These are phyloP conservation scores for Pipa parva DNA, from an alignment of 2,113 vertebrate species.

Conservation along the genomic window DNA sequence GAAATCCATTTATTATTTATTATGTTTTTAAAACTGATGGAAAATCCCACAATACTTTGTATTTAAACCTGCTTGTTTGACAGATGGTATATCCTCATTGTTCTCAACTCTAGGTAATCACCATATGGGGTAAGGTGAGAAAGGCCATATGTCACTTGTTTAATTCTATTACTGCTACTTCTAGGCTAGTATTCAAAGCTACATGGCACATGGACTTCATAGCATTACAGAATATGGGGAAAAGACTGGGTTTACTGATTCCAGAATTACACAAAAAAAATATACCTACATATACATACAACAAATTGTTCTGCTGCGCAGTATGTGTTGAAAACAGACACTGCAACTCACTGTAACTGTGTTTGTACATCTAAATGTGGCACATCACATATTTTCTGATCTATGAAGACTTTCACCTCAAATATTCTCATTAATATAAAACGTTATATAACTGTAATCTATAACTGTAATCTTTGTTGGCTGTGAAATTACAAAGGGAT, in stretches of 20 bases:
- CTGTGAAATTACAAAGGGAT: too few relatives aligned
- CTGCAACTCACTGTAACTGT: too few relatives aligned
- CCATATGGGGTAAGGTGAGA: slow-evolving; percentile 39
- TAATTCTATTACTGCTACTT: slow-evolving; percentile 31
- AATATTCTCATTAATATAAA: too few relatives aligned
- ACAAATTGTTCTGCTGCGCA: too few relatives aligned
- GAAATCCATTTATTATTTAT: background rate
- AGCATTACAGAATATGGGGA: background rate
- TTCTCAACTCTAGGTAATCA: background rate
- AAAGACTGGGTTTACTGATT: background rate
- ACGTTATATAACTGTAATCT: too few relatives aligned
- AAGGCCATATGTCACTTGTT: slow-evolving; percentile 32
- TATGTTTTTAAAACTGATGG: background rate
- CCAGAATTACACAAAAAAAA: background rate
- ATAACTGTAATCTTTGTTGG: too few relatives aligned
- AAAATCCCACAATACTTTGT: background rate
- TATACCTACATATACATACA: too few relatives aligned
- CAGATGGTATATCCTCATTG: slow-evolving; percentile 31
- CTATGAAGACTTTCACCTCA: too few relatives aligned
- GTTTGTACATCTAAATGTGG: too few relatives aligned
- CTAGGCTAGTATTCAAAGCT: slow-evolving; percentile 19
- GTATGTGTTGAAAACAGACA: too few relatives aligned
- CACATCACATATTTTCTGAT: too few relatives aligned
- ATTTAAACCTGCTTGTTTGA: background rate
- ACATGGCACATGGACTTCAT: background rate